These are phyloP conservation scores for Heteromormyrus szaboi DNA, from an alignment of 2,797 vertebrate genomes.

Conservation along the genomic window DNA sequence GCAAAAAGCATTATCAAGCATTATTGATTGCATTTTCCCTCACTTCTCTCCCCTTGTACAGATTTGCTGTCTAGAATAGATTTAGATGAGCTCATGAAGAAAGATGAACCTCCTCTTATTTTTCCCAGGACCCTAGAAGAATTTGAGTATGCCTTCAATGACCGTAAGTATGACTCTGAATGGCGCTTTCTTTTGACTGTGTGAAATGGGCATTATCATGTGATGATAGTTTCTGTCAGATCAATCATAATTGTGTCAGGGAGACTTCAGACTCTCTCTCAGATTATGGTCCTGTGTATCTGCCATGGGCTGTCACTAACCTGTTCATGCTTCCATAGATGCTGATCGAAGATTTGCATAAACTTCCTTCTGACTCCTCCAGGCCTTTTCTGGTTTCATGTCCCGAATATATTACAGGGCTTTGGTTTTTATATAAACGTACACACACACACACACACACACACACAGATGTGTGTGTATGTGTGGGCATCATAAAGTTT, in stretches of 20 bases:
- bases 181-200: neutral
- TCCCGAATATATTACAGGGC: constrained; percentile 5
- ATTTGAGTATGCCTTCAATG: constrained; percentile 94
- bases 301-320: constrained; percentile 74
- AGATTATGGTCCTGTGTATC: constrained; percentile 67
- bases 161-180: constrained; percentile 70
- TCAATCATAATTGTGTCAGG: constrained; percentile 21
- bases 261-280: constrained; percentile 39
- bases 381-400: constrained; percentile 7
- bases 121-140: constrained; percentile 93
- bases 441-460: neutral
- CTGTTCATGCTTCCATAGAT: constrained; percentile 73
- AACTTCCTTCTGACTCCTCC: constrained; percentile 41
- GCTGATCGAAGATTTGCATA: constrained; percentile 75
- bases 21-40: constrained; percentile 4
- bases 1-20: neutral
- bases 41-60: constrained; percentile 37
- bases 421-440: neutral
- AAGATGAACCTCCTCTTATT: constrained; percentile 90
- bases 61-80: constrained; percentile 95
- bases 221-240: constrained; percentile 18
- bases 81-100: constrained; percentile 97
- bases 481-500: neutral
- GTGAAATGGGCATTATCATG: constrained; percentile 26
- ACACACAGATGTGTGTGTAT: neutral